Conservation (phyloP, 2,888 invertebrate genomes). For the Ectemnius lituratus region DNA sequence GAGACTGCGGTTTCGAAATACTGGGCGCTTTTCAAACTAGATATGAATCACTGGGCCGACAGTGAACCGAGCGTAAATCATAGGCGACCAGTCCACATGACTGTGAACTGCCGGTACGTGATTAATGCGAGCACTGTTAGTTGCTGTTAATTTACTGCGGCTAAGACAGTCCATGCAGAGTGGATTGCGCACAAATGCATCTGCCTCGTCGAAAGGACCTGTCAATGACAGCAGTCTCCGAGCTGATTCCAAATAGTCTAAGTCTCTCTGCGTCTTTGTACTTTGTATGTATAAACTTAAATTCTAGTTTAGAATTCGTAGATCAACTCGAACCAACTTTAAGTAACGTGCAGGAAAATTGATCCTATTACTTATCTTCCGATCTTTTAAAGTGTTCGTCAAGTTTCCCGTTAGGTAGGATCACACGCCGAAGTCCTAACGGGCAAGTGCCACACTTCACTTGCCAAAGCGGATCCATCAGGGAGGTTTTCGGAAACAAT, state of each 20-base stretch:
- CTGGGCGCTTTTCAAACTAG: not conserved
- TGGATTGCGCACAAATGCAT: slow-evolving; percentile 23
- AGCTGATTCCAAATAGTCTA: slow-evolving; percentile 25
- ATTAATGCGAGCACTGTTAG: slow-evolving; percentile 45
- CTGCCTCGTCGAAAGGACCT: slow-evolving; percentile 29
- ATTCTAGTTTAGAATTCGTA: too few relatives aligned
- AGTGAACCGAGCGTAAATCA: slow-evolving; percentile 18
- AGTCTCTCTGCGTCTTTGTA: too few relatives aligned
- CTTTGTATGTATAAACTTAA: too few relatives aligned
- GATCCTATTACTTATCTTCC: slow-evolving; percentile 8
- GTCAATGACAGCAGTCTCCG: slow-evolving; percentile 24
- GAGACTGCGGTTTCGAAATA: not conserved
- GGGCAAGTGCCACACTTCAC: too few relatives aligned
- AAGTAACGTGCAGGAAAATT: too few relatives aligned
- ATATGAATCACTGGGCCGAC: not conserved
- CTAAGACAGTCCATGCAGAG: slow-evolving; percentile 24
- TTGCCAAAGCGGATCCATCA: too few relatives aligned
- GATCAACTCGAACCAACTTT: too few relatives aligned
- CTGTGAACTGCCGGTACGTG: slow-evolving; percentile 13
- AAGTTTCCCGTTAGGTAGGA: too few relatives aligned
- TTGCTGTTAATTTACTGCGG: slow-evolving; percentile 55
- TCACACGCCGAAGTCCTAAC: too few relatives aligned
- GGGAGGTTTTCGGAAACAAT: not conserved
- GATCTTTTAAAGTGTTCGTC: not conserved
- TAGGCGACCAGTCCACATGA: not conserved